phyloP scores from a whole-genome alignment of 2,797 vertebrate genomes.

The Neoniphon sammara region DNA sequence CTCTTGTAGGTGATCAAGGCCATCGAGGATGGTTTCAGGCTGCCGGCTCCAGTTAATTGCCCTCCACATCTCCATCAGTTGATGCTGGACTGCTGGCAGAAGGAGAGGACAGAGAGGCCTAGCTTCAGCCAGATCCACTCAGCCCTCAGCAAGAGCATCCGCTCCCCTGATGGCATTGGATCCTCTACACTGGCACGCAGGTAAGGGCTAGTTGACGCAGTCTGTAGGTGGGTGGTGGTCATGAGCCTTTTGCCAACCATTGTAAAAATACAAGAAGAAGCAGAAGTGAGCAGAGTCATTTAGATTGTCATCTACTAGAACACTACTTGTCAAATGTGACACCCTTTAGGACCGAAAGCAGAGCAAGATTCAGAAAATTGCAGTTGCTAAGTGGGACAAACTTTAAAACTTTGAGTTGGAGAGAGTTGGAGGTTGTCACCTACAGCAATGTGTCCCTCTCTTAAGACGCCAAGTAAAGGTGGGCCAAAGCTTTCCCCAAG shows the following conservation, averaged over 20 bases:
- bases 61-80: constrained; percentile 89
- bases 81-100: constrained; percentile 96
- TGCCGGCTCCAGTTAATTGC: constrained; percentile 92
- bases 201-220: constrained; percentile 43
- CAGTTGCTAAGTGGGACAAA: no score
- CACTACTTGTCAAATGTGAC: no score
- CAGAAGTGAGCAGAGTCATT: no score
- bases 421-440: no score
- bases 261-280: no score
- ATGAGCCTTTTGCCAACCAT: no score
- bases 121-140: constrained; percentile 93
- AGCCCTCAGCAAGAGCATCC: constrained; percentile 89
- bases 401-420: no score
- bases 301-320: no score
- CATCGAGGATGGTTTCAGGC: constrained; percentile 94
- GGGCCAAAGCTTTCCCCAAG: not conserved
- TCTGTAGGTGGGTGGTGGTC: no score
- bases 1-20: constrained; percentile 91
- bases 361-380: no score
- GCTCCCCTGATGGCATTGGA: constrained; percentile 85
- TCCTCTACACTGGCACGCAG: constrained; percentile 83
- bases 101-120: constrained; percentile 90
- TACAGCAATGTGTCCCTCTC: no score
- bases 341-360: no score
- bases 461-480: not conserved